These are phyloP conservation scores for Drosophila albomicans DNA, from an alignment of 1,140 invertebrate species.

Conservation along the genomic window DNA sequence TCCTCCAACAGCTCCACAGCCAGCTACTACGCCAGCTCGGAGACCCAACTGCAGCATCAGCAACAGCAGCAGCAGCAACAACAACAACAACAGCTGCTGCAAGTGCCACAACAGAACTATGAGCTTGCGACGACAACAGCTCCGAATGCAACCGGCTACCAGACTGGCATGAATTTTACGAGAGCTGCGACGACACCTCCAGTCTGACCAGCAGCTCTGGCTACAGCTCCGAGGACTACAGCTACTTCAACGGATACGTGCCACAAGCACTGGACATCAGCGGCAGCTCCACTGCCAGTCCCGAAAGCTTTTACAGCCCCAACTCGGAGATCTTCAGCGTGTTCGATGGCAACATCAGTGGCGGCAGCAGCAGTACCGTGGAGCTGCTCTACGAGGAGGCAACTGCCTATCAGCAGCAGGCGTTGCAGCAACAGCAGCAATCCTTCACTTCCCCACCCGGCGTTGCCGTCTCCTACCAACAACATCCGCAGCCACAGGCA, in stretches of 20 bases:
- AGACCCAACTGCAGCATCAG: conserved; percentile 38
- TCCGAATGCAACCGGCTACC: conserved; percentile 29
- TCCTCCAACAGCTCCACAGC: conserved; percentile 66
- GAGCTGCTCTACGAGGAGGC: conserved; percentile 63
- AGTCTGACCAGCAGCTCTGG: conserved; percentile 73
- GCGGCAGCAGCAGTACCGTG: conserved; percentile 23
- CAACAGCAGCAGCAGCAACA: conserved; percentile 31
- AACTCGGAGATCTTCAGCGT: conserved; percentile 77
- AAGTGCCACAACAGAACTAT: conserved; percentile 33
- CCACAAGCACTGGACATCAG: conserved; percentile 46
- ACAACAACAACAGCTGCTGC: conserved; percentile 35
- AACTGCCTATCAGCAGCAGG: conserved; percentile 56
- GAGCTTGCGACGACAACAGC: conserved; percentile 16
- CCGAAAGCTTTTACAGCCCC: conserved; percentile 64
- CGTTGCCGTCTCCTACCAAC: conserved; percentile 43
- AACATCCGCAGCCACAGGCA: conserved; percentile 32
- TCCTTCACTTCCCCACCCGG: conserved; percentile 21
- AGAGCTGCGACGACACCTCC: conserved; percentile 82
- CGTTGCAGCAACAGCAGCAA: conserved; percentile 32
- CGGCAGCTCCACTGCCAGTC: conserved; percentile 28
- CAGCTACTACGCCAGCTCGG: conserved; percentile 53
- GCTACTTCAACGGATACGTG: conserved; percentile 65
- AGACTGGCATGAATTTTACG: conserved; percentile 63
- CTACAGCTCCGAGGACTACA: conserved; percentile 78
- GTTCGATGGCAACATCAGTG: conserved; percentile 62